A percentile compares a stretch with the other conserved stretches of the same genome.
Evolutionary conservation across 1,140 invertebrate species (phyloP).

Genomic region (Heliconius nattereri): DNA sequence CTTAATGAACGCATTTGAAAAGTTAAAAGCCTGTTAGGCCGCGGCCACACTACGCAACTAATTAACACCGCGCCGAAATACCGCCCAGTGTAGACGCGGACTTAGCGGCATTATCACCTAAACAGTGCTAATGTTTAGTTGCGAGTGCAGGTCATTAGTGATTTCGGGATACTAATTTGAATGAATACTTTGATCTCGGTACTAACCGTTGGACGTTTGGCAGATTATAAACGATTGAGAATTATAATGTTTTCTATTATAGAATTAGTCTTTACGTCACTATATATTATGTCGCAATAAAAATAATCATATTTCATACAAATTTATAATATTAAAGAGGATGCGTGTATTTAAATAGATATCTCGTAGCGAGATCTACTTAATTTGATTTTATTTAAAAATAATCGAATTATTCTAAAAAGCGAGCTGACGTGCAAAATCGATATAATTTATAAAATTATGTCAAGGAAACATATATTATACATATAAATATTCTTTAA

Average conservation of each 20-base stretch:
- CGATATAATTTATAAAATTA: no score
- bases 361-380: no score
- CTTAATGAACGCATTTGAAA: constrained; percentile 76
- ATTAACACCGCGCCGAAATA: constrained; percentile 68
- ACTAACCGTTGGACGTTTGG: constrained; percentile 17
- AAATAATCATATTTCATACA: no score
- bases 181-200: constrained; percentile 48
- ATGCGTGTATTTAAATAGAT: no score
- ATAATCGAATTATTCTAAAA: no score
- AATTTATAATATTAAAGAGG: no score
- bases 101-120: constrained; percentile 76
- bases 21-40: constrained; percentile 75
- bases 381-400: no score
- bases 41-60: constrained; percentile 58
- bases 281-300: no score
- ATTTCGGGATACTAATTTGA: constrained; percentile 63
- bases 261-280: no score
- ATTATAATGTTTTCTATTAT: not conserved
- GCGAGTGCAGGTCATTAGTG: constrained; percentile 63
- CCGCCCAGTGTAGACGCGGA: constrained; percentile 63
- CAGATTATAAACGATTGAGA: constrained; percentile 23
- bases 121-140: constrained; percentile 78
- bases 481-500: not conserved
- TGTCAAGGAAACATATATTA: no score
- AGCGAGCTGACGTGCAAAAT: no score